Conservation (phyloP, 2,888 invertebrate species). For the Andrena haemorrhoa region DNA sequence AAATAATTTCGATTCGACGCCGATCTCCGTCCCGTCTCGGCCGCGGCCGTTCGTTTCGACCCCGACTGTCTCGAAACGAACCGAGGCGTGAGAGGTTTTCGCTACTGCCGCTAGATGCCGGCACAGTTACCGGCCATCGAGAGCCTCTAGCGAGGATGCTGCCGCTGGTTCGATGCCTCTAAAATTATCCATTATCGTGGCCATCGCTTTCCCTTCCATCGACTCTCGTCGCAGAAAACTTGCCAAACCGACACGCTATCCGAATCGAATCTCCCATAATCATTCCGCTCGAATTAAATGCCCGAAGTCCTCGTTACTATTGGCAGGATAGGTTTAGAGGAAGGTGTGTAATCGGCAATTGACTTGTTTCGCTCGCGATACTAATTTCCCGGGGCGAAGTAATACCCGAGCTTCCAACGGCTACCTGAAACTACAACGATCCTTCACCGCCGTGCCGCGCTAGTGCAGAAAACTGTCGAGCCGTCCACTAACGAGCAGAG, state of each 20-base stretch:
- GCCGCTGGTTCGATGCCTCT: slow-evolving; percentile 24
- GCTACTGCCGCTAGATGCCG: slow-evolving; percentile 77
- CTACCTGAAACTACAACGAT: not conserved
- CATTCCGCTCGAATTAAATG: not conserved
- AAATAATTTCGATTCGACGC: slow-evolving; percentile 44
- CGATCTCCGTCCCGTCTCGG: slow-evolving; percentile 39
- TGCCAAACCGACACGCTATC: not conserved
- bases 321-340: too few species aligned
- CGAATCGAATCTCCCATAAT: not conserved
- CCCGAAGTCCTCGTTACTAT: not conserved
- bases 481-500: slow-evolving; percentile 58
- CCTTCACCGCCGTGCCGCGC: not conserved
- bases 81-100: slow-evolving; percentile 67
- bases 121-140: slow-evolving; percentile 68
- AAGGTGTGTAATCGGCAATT: not conserved
- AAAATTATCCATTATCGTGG: slow-evolving; percentile 46
- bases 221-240: not conserved
- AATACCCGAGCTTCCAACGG: not conserved
- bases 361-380: not conserved
- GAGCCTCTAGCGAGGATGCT: not conserved
- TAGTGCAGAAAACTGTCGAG: slow-evolving; percentile 42
- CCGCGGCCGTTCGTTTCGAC: slow-evolving; percentile 6
- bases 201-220: not conserved
- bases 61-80: slow-evolving; percentile 37
- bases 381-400: not conserved